Evolutionary conservation across 2,888 invertebrate genomes (phyloP).

Genomic region (Pollenia griseotomentosa): DNA sequence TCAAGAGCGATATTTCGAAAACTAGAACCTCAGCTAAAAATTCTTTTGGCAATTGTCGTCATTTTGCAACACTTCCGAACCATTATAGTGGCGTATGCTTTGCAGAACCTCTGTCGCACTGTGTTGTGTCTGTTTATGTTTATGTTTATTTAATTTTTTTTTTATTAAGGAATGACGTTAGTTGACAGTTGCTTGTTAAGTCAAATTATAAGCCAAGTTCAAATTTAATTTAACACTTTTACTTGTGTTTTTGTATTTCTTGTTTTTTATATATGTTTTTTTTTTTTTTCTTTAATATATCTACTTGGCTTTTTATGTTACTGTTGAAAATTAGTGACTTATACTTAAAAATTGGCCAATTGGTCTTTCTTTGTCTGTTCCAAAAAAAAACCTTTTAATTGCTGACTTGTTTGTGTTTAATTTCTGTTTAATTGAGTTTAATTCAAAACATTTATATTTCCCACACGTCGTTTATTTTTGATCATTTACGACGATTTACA

Average conservation of each 20-base stretch:
- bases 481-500: conserved; percentile 36
- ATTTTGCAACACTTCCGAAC: too few relatives aligned
- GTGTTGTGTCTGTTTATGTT: conserved; percentile 22
- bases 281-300: conserved; percentile 9
- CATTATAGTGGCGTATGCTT: too few relatives aligned
- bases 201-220: conserved; percentile 68
- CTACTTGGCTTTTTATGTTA: conserved; percentile 6
- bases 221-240: conserved; percentile 66
- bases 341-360: conserved; percentile 44
- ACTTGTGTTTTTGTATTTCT: conserved; percentile 43
- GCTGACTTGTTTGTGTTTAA: neutral
- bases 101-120: too few relatives aligned
- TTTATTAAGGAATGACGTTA: neutral
- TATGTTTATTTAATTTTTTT: too few relatives aligned
- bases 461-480: conserved; percentile 47
- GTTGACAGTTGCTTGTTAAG: conserved; percentile 36
- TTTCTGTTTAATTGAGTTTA: conserved; percentile 6
- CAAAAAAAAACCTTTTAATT: neutral
- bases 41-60: too few relatives aligned
- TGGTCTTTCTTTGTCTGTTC: conserved; percentile 2
- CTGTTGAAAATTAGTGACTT: conserved; percentile 8
- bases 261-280: neutral
- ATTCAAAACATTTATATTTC: conserved; percentile 54
- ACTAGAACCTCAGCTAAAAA: too few relatives aligned
- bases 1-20: too few relatives aligned